A percentile compares a stretch with the other conserved stretches of the same genome.
phyloP scores from a whole-genome alignment of 2,888 invertebrate species.

The Ernsta delagoae region DNA sequence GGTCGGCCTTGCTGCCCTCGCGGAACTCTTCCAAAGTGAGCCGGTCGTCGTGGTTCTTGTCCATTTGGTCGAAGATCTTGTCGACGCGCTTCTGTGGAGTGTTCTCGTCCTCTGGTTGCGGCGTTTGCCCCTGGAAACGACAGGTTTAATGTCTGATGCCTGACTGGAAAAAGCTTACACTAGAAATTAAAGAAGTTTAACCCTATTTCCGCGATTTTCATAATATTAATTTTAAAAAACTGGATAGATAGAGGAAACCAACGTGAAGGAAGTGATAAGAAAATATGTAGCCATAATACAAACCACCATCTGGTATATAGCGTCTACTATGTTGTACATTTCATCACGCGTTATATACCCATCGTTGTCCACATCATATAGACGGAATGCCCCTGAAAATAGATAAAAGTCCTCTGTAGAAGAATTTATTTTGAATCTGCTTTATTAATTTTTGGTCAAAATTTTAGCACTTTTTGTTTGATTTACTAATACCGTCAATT shows the following conservation, averaged over 20 bases:
- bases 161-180: too few species aligned
- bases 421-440: too few species aligned
- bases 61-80: slow-evolving; percentile 99
- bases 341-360: slow-evolving; percentile 98
- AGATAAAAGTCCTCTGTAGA: too few species aligned
- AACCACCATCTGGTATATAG: slow-evolving; percentile 99
- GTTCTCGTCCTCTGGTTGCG: slow-evolving; percentile 95
- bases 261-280: too few species aligned
- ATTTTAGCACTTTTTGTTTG: too few species aligned
- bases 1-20: slow-evolving; percentile 99
- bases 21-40: slow-evolving; percentile 98
- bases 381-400: slow-evolving; percentile 95
- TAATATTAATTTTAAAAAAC: too few species aligned
- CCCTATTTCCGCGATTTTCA: too few species aligned
- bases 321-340: slow-evolving; percentile 98
- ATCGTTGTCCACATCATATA: slow-evolving; percentile 98
- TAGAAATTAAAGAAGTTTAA: too few species aligned
- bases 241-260: too few species aligned
- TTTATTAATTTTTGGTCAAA: too few species aligned
- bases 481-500: too few species aligned
- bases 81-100: slow-evolving; percentile 98
- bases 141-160: too few species aligned
- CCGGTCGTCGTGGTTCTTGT: slow-evolving; percentile 98
- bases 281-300: slow-evolving; percentile 70
- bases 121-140: slow-evolving; percentile 92